These are phyloP conservation scores for Tenthredo mesomela DNA, from an alignment of 2,888 invertebrate genomes.

Conservation along the genomic window DNA sequence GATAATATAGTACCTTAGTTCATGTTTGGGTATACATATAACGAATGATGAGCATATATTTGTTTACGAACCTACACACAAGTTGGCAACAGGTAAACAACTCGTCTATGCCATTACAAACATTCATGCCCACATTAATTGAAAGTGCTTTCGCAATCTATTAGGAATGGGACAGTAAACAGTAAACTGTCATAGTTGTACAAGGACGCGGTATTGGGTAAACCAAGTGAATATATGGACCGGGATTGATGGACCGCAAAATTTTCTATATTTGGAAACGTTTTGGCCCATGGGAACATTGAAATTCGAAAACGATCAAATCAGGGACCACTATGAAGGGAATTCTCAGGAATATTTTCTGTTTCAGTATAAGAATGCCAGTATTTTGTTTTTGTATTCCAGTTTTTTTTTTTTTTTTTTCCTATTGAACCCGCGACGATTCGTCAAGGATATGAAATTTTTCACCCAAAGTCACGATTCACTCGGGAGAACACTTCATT, in stretches of 20 bases:
- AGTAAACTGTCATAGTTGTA: background rate
- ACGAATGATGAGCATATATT: background rate
- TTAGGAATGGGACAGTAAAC: background rate
- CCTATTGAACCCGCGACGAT: background rate
- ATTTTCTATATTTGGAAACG: no score
- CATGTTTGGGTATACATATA: background rate
- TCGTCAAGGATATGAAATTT: background rate
- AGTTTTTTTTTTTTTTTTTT: background rate
- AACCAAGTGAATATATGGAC: background rate
- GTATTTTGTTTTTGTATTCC: background rate
- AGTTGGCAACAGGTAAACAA: constrained; percentile 9
- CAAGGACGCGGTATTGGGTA: background rate
- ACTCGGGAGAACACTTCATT: background rate
- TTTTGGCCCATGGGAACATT: no score
- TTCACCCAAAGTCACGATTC: background rate
- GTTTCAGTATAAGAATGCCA: background rate
- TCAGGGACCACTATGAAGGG: no score
- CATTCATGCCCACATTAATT: constrained; percentile 10
- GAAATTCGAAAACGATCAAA: no score
- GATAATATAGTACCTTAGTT: no score
- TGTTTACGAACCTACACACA: background rate
- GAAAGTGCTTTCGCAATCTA: background rate
- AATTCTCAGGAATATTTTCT: background rate
- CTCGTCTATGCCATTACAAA: background rate
- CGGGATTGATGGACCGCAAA: background rate